Percentiles rank a stretch among this genome's conserved stretches.
Conservation (phyloP, 2,888 invertebrate genomes). For the Phyto melanocephala region DNA sequence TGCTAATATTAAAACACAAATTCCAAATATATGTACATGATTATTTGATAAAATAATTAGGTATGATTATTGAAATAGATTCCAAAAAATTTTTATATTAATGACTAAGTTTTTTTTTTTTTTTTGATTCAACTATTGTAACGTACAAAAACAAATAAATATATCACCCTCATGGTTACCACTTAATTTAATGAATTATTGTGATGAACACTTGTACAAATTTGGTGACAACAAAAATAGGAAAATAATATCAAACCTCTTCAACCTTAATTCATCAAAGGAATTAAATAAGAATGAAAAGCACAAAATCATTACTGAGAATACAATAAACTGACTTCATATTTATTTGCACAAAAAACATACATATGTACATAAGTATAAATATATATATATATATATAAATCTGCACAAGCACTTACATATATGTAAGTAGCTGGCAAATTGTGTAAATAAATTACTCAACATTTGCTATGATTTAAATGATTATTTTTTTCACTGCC, state of each 20-base stretch:
- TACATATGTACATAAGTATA: not conserved
- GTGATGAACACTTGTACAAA: constrained; percentile 9
- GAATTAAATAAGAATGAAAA: not conserved
- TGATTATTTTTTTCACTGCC: constrained; percentile 25
- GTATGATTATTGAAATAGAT: too few species aligned
- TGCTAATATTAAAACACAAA: too few species aligned
- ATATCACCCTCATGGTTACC: not conserved
- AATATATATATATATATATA: not conserved
- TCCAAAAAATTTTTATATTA: too few species aligned
- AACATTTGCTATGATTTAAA: constrained; percentile 49
- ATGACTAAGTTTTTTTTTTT: too few species aligned
- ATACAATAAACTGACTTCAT: constrained; percentile 18
- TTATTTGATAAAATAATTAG: too few species aligned
- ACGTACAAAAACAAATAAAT: too few species aligned
- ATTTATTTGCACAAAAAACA: not conserved
- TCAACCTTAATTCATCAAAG: not conserved
- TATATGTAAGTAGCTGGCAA: constrained; percentile 9
- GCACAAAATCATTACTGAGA: not conserved
- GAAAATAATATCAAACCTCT: not conserved
- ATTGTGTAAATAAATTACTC: constrained; percentile 62
- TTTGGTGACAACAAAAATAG: not conserved
- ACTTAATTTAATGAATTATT: not conserved
- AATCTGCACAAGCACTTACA: too few species aligned
- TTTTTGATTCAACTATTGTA: too few species aligned
- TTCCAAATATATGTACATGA: too few species aligned